Percentiles rank a stretch among this genome's conserved stretches.
phyloP scores from a whole-genome alignment of 2,797 vertebrate genomes.

The Luscinia megarhynchos region DNA sequence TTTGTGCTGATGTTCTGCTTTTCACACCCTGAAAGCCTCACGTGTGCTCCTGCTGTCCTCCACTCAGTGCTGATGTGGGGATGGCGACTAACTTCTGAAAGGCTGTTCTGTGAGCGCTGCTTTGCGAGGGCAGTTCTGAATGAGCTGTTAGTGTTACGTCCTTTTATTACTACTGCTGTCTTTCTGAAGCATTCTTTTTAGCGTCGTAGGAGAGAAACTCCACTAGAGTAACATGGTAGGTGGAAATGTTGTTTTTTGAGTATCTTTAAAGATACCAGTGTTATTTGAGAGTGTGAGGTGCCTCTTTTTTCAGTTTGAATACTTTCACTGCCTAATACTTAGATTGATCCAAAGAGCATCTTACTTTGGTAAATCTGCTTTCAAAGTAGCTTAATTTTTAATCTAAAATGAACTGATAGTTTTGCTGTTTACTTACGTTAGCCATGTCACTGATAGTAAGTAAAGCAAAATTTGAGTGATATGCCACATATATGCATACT shows the following conservation, averaged over 20 bases:
- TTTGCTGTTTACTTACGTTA: background rate
- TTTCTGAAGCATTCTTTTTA: background rate
- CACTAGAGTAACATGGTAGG: background rate
- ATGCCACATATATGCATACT: background rate
- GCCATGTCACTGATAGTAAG: background rate
- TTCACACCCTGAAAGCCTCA: background rate
- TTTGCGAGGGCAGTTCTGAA: background rate
- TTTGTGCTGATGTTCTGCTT: background rate
- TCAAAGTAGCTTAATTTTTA: background rate
- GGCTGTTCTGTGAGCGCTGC: background rate
- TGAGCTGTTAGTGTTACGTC: background rate
- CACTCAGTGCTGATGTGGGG: background rate
- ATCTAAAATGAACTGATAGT: background rate
- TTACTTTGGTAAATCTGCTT: background rate
- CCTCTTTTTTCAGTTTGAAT: background rate
- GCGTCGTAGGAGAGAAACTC: background rate
- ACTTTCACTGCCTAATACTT: background rate
- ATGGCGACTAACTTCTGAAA: background rate
- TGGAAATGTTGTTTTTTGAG: background rate
- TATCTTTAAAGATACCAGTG: background rate
- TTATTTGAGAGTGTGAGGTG: background rate
- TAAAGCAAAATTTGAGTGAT: background rate
- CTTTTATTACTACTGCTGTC: background rate
- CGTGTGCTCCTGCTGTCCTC: background rate
- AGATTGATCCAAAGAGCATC: background rate